These are phyloP conservation scores for Luehdorfia chinensis DNA, from an alignment of 1,140 invertebrate species.

Conservation along the genomic window DNA sequence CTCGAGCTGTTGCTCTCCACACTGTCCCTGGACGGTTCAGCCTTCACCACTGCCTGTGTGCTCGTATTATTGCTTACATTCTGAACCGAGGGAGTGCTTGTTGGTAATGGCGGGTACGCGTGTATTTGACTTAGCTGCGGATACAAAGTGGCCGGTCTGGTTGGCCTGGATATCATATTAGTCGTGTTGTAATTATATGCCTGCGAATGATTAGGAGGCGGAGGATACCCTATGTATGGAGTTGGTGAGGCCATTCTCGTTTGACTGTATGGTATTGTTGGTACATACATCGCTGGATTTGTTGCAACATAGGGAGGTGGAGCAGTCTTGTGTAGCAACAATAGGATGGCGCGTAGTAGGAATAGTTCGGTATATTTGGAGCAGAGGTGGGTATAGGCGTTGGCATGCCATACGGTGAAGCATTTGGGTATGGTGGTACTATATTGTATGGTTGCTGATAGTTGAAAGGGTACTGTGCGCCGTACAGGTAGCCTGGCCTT, in stretches of 20 bases:
- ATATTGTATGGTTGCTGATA: constrained; percentile 40
- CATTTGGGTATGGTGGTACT: constrained; percentile 37
- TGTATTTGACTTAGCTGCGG: constrained; percentile 50
- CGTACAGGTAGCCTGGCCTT: constrained; percentile 47
- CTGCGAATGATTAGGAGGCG: constrained; percentile 22
- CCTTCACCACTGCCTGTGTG: constrained; percentile 29
- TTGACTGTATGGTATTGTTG: constrained; percentile 46
- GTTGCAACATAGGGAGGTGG: constrained; percentile 34
- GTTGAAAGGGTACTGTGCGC: constrained; percentile 41
- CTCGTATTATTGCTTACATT: constrained; percentile 35
- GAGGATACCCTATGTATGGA: constrained; percentile 41
- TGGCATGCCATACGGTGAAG: constrained; percentile 46
- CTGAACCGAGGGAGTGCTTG: constrained; percentile 20
- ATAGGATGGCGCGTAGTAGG: constrained; percentile 35
- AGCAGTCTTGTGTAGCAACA: constrained; percentile 23
- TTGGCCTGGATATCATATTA: constrained; percentile 57
- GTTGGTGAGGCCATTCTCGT: constrained; percentile 52
- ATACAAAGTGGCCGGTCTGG: constrained; percentile 44
- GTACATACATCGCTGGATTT: constrained; percentile 41
- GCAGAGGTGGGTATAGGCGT: constrained; percentile 18
- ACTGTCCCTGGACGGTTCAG: constrained; percentile 36
- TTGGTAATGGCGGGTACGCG: constrained; percentile 33
- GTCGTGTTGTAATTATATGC: constrained; percentile 63
- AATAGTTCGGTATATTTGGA: constrained; percentile 3
- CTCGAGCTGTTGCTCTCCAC: constrained; percentile 41